A percentile compares a stretch with the other conserved stretches of the same genome.
These are phyloP conservation scores for Rallus limicola DNA, from an alignment of 2,113 vertebrate species.

Conservation along the genomic window DNA sequence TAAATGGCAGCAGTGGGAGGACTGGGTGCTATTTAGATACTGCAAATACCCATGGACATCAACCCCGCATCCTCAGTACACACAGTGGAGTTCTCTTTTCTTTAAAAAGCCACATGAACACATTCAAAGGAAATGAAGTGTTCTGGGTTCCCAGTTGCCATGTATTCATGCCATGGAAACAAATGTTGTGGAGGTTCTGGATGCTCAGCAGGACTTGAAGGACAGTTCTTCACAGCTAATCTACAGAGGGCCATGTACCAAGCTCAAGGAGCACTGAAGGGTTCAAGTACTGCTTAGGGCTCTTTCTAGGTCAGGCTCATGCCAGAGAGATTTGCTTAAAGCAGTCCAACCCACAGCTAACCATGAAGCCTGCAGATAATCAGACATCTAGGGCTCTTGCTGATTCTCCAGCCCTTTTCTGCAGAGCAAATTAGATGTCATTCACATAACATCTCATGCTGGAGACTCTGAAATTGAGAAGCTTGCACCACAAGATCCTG, in stretches of 20 bases:
- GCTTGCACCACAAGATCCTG: background rate
- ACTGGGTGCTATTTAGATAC: background rate
- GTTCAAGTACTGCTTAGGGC: background rate
- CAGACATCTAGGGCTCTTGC: background rate
- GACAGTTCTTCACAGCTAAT: background rate
- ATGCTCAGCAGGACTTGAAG: background rate
- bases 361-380: fast-evolving
- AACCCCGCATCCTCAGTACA: background rate
- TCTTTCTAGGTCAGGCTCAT: background rate
- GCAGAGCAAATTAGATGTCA: background rate
- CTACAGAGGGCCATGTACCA: background rate
- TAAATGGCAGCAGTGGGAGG: background rate
- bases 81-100: background rate
- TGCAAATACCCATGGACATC: background rate
- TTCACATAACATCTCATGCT: background rate
- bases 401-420: background rate
- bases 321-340: fast-evolving
- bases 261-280: background rate
- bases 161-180: background rate
- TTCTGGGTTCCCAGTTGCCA: background rate
- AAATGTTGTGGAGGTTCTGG: background rate
- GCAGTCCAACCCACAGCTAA: background rate
- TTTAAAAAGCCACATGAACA: background rate
- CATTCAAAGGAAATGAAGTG: background rate
- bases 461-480: background rate